Percentiles rank a stretch among this genome's conserved stretches.
Conservation (phyloP, 2,797 vertebrate genomes). For the Chelon auratus region DNA sequence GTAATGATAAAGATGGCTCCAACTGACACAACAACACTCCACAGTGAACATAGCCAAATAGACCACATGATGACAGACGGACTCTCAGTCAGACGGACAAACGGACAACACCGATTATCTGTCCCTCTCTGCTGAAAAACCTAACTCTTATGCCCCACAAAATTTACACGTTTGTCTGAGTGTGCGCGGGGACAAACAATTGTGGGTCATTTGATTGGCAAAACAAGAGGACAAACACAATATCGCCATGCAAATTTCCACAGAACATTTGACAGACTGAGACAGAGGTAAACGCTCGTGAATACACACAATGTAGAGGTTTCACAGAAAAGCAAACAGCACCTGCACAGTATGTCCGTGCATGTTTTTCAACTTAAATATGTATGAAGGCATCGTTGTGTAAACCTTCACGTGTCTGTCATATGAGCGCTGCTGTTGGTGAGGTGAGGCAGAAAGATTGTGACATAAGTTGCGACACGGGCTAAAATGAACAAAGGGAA, state of each 20-base stretch:
- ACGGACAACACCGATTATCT: conserved; percentile 6
- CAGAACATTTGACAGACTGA: conserved; percentile 28
- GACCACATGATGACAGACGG: conserved; percentile 61
- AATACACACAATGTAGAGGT: background rate
- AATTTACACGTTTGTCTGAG: conserved; percentile 11
- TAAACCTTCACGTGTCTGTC: background rate
- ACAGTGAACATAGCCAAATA: conserved; percentile 61
- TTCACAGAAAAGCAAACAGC: background rate
- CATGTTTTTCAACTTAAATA: background rate
- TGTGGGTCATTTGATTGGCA: conserved; percentile 82
- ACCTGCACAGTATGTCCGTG: background rate
- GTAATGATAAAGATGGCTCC: conserved; percentile 63
- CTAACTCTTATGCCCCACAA: background rate
- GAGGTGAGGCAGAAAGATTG: background rate
- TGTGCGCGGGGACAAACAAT: conserved; percentile 51
- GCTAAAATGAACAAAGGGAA: conserved; percentile 25
- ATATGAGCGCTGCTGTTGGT: background rate
- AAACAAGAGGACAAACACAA: conserved; percentile 74
- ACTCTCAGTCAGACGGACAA: conserved; percentile 35
- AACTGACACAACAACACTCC: conserved; percentile 67
- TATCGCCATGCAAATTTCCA: conserved; percentile 81
- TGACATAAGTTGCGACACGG: conserved; percentile 30
- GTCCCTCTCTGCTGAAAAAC: conserved; percentile 19
- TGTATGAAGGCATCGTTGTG: background rate
- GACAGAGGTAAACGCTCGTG: background rate